These are phyloP conservation scores for Theocolax elegans DNA, from an alignment of 1,140 invertebrate genomes.

Conservation along the genomic window DNA sequence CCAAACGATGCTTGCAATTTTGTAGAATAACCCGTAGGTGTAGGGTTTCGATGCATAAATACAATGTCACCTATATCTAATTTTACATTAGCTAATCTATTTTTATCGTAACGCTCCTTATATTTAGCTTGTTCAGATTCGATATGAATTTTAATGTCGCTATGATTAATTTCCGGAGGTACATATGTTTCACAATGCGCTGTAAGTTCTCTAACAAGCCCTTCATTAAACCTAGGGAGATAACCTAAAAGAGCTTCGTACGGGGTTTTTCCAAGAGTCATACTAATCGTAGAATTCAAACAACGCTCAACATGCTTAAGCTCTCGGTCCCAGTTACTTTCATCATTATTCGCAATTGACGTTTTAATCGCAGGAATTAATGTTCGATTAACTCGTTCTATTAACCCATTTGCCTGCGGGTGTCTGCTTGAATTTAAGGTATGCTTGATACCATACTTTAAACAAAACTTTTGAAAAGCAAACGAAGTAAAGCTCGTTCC, in stretches of 20 bases:
- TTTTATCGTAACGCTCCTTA: slow-evolving; percentile 33
- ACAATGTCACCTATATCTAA: slow-evolving; percentile 46
- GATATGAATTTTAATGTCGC: slow-evolving; percentile 20
- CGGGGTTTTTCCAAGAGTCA: background rate
- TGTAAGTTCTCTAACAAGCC: background rate
- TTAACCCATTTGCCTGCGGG: slow-evolving; percentile 48
- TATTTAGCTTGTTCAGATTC: slow-evolving; percentile 7
- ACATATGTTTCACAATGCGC: slow-evolving; percentile 6
- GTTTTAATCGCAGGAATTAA: too few relatives aligned
- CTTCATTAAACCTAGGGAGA: slow-evolving; percentile 16
- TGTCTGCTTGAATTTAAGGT: slow-evolving; percentile 47
- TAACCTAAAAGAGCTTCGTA: slow-evolving; percentile 16
- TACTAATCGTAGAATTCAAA: slow-evolving; percentile 17
- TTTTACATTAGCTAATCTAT: slow-evolving; percentile 22
- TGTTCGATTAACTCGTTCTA: slow-evolving; percentile 39
- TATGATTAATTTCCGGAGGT: slow-evolving; percentile 6
- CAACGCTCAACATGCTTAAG: slow-evolving; percentile 6
- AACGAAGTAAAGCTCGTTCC: slow-evolving; percentile 22
- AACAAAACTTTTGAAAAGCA: slow-evolving; percentile 42
- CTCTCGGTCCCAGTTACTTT: slow-evolving; percentile 3
- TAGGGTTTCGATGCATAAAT: slow-evolving; percentile 32
- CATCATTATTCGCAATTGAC: too few relatives aligned
- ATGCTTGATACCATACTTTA: slow-evolving; percentile 45
- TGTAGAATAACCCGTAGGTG: slow-evolving; percentile 41
- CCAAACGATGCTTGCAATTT: slow-evolving; percentile 43